Evolutionary conservation across 1,140 invertebrate species (phyloP), one percentile per base, ranked within the genome.

Genomic region (Cotesia glomerata): DNA sequence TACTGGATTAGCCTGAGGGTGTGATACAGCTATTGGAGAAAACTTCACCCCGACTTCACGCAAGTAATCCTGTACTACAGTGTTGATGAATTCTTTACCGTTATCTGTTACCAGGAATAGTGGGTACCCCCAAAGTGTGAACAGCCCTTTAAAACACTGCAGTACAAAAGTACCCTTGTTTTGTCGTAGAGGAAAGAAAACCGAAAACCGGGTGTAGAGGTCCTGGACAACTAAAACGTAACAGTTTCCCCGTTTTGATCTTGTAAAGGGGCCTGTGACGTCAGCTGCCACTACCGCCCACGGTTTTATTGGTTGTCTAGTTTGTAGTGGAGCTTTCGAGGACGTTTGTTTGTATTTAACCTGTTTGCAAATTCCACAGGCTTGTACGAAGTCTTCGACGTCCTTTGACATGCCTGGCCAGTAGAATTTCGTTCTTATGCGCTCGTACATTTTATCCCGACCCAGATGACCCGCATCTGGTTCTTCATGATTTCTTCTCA

Each of bases 191-290:
- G 73, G 69, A n/a, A 36, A 61, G 4, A 74, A 9, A 62, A 71
- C 73, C 8, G 74, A 16, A 56, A 58, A 76, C n/a, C 73, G 67
- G 7, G 72, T 76, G 49, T 74, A 74, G 3, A 76, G 16, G 68
- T 76, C 75, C 35, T 63, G 35, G 4, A 71, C 26, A 7, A 76
- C 72, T 11, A 74, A 9, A 39, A 71, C n/a, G 26, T 71, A 54
- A 13, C 35, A 56, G 32, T 76, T 73, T 8, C 74, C 68, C 35
- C 34, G 68, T 63, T 73, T 76, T 11, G 74, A 45, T n/a, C 67
- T 63, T 66, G 58, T 4, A 59, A 35, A 18, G 7, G 67, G 51
- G 5, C 49, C 71, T 8, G 67, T 54, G 1, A 68, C 71, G 52
- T 76, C 74, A 5, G 71, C 56, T 3, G 72, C 66, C 36, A 71